A percentile compares a stretch with the other conserved stretches of the same genome.
Evolutionary conservation across 2,888 invertebrate species (phyloP).

Genomic region (Biston stratarius): DNA sequence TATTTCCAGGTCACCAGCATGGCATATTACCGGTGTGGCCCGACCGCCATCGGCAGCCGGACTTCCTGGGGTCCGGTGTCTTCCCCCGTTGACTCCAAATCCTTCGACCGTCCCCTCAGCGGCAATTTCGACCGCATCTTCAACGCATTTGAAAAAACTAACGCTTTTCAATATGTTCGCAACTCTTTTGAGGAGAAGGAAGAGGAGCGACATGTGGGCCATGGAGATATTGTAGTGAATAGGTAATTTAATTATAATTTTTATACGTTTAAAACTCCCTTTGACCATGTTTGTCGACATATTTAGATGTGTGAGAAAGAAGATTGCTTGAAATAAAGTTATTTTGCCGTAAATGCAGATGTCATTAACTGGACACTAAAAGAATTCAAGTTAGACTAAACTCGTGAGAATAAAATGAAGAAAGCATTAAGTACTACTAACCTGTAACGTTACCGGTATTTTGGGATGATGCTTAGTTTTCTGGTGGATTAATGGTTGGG

Average conservation of each 20-base stretch:
- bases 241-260: slow-evolving; percentile 34
- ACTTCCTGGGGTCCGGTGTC: slow-evolving; percentile 87
- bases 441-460: too few species aligned
- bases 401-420: too few species aligned
- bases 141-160: slow-evolving; percentile 82
- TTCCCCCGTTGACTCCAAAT: slow-evolving; percentile 71
- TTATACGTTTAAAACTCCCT: too few species aligned
- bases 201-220: slow-evolving; percentile 71
- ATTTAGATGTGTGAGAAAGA: too few species aligned
- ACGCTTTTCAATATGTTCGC: slow-evolving; percentile 72
- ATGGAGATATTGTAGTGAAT: slow-evolving; percentile 78
- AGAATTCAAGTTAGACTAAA: too few species aligned
- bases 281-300: too few species aligned
- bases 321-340: too few species aligned
- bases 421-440: too few species aligned
- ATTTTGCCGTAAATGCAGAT: too few species aligned
- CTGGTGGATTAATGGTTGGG: too few species aligned
- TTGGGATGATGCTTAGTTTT: too few species aligned
- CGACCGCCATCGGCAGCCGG: slow-evolving; percentile 79
- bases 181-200: slow-evolving; percentile 46
- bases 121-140: slow-evolving; percentile 83
- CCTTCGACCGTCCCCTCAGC: slow-evolving; percentile 76
- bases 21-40: slow-evolving; percentile 81
- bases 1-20: slow-evolving; percentile 62
- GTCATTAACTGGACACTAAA: too few species aligned